Evolutionary conservation across 2,888 invertebrate genomes (phyloP).

Genomic region (Thecophora atra): DNA sequence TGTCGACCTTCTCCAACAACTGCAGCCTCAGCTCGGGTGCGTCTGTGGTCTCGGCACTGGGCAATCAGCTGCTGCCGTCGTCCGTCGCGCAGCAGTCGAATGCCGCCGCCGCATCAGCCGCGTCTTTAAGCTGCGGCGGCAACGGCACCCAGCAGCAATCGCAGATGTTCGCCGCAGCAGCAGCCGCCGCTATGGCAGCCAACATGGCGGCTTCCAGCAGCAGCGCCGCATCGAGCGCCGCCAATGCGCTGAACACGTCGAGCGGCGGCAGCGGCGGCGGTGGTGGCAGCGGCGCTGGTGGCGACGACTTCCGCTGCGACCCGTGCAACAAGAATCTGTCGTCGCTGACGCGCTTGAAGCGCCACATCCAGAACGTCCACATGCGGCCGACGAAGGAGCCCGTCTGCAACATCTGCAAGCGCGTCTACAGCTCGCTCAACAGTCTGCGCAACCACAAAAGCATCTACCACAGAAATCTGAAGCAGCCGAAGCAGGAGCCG

Average conservation of each 20-base stretch:
- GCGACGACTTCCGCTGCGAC: constrained; percentile 90
- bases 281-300: constrained; percentile 62
- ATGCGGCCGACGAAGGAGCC: constrained; percentile 90
- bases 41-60: constrained; percentile 42
- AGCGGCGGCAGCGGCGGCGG: constrained; percentile 54
- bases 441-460: constrained; percentile 92
- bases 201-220: constrained; percentile 56
- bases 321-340: constrained; percentile 91
- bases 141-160: constrained; percentile 49
- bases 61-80: constrained; percentile 46
- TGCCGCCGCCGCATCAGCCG: constrained; percentile 23
- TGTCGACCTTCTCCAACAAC: constrained; percentile 61
- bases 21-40: constrained; percentile 49
- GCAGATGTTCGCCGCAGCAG: constrained; percentile 57
- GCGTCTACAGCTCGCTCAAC: constrained; percentile 91
- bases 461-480: constrained; percentile 86
- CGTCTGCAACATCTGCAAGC: constrained; percentile 91
- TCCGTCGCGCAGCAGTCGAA: constrained; percentile 39
- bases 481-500: constrained; percentile 72
- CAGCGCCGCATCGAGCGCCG: constrained; percentile 40
- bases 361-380: constrained; percentile 92
- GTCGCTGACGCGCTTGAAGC: constrained; percentile 86
- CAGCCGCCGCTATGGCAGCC: constrained; percentile 54
- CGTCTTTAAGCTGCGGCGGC: constrained; percentile 42
- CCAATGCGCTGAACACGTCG: too few species aligned